These are phyloP conservation scores for Hozukius guyotensis DNA, from an alignment of 2,797 vertebrate species.

Conservation along the genomic window DNA sequence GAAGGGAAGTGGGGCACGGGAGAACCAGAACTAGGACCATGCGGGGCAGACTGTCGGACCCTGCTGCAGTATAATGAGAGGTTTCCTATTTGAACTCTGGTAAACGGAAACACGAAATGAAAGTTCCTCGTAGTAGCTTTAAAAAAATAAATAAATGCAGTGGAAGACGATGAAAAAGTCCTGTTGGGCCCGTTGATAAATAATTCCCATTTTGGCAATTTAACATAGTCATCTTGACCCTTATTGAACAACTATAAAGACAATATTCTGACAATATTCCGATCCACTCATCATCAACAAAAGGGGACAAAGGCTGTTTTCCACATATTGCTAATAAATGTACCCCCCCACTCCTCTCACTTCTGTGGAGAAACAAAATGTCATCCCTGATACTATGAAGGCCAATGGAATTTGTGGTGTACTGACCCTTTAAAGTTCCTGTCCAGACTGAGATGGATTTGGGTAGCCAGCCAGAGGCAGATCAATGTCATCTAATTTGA, in stretches of 20 bases:
- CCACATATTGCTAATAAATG: neutral
- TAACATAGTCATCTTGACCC: too few species aligned
- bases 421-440: neutral
- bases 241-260: too few species aligned
- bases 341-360: neutral
- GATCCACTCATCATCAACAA: neutral
- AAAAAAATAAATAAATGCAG: neutral
- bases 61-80: too few species aligned
- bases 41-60: too few species aligned
- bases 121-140: neutral
- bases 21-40: too few species aligned
- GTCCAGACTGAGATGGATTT: neutral
- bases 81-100: too few species aligned
- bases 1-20: too few species aligned
- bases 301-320: neutral
- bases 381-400: neutral
- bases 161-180: neutral
- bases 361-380: neutral
- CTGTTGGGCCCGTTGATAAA: too few species aligned
- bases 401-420: neutral
- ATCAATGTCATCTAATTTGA: constrained; percentile 14
- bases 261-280: too few species aligned
- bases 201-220: too few species aligned
- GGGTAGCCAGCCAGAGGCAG: neutral
- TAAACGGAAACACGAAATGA: too few species aligned